Conservation (phyloP, 1,140 invertebrate genomes). For the Papilio helenus region DNA sequence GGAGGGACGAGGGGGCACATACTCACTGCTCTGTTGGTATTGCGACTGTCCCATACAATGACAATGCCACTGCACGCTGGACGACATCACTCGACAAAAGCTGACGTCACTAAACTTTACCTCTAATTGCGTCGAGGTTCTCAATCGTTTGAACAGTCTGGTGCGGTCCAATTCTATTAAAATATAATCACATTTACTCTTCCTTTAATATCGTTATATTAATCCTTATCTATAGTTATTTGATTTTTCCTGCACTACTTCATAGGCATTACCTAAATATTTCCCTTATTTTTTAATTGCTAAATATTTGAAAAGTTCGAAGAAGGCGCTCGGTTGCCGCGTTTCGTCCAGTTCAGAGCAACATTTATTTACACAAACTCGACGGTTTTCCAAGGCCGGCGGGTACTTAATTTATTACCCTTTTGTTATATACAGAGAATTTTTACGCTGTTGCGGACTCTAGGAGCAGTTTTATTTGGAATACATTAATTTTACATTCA, state of each 20-base stretch:
- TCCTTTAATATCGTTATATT: neutral
- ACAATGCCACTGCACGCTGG: conserved; percentile 4
- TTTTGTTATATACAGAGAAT: conserved; percentile 4
- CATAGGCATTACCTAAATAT: too few relatives aligned
- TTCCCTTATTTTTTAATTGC: too few relatives aligned
- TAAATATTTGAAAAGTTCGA: neutral
- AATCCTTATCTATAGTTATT: neutral
- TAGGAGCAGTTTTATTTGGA: neutral
- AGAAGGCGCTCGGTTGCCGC: neutral
- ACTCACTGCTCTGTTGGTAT: neutral
- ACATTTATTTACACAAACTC: conserved; percentile 8
- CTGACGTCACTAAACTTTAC: neutral
- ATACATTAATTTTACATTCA: conserved; percentile 1
- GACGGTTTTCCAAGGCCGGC: neutral
- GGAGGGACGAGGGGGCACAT: neutral
- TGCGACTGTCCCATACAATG: neutral
- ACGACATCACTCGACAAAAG: conserved; percentile 1
- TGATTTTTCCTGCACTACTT: too few relatives aligned
- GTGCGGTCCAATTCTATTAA: neutral
- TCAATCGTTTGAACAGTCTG: neutral
- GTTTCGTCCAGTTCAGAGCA: neutral
- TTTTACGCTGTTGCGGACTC: neutral
- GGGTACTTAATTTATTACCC: conserved; percentile 11
- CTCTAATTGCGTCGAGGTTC: neutral
- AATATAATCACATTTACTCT: neutral